phyloP scores from a whole-genome alignment of 1,140 invertebrate species.

The Pogonomyrmex californicus region DNA sequence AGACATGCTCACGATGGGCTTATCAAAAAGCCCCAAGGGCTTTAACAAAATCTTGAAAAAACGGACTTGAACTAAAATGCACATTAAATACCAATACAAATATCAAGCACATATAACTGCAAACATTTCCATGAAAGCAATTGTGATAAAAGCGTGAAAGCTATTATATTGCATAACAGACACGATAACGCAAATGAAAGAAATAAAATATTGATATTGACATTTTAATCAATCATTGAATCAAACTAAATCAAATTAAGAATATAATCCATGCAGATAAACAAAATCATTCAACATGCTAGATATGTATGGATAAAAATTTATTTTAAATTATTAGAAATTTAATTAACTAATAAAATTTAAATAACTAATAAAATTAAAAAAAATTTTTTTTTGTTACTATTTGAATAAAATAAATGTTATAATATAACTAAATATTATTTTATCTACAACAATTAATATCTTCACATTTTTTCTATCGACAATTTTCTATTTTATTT shows the following conservation, averaged over 20 bases:
- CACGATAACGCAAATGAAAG: conserved; percentile 24
- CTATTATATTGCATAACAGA: conserved; percentile 47
- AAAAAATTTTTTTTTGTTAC: background rate
- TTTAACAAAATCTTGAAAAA: conserved; percentile 43
- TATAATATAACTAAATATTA: background rate
- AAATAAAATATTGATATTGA: background rate
- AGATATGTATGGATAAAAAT: conserved; percentile 19
- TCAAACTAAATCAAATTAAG: conserved; percentile 10
- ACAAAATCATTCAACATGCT: background rate
- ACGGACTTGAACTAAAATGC: conserved; percentile 11
- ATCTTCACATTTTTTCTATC: background rate
- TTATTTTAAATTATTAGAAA: conserved; percentile 11
- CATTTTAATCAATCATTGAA: conserved; percentile 25
- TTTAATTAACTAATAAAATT: conserved; percentile 10
- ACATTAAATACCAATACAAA: conserved; percentile 34
- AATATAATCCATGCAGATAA: conserved; percentile 23
- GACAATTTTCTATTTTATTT: conserved; percentile 24
- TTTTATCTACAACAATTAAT: conserved; percentile 5
- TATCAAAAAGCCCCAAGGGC: background rate
- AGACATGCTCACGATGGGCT: conserved; percentile 65
- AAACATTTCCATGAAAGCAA: conserved; percentile 40
- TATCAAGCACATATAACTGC: background rate
- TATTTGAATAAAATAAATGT: conserved; percentile 38
- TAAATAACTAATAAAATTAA: conserved; percentile 17
- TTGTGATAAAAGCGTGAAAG: conserved; percentile 52